phyloP scores from a whole-genome alignment of 2,888 invertebrate species.

The Lomographa bimaculata region DNA sequence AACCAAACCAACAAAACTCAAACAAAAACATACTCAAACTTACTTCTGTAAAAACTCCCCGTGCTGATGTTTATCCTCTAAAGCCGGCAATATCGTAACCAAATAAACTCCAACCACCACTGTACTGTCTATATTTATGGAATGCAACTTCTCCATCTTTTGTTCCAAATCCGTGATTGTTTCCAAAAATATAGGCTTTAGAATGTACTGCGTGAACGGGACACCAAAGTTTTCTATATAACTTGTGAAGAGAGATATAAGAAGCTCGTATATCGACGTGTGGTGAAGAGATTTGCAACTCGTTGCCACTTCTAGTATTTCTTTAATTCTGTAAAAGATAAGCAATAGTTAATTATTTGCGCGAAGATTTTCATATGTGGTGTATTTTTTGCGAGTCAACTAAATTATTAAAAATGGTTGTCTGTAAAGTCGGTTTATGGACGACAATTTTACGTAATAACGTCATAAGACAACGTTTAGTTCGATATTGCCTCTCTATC shows the following conservation, averaged over 20 bases:
- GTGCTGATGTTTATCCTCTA: slow-evolving; percentile 76
- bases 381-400: no score
- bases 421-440: no score
- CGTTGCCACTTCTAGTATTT: slow-evolving; percentile 61
- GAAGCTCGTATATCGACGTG: slow-evolving; percentile 57
- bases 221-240: slow-evolving; percentile 87
- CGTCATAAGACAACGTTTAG: no score
- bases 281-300: slow-evolving; percentile 62
- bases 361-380: neutral
- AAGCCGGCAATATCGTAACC: slow-evolving; percentile 78
- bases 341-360: slow-evolving; percentile 1
- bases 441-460: no score
- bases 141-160: slow-evolving; percentile 82
- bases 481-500: no score
- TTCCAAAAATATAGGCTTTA: slow-evolving; percentile 83
- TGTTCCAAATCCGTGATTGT: slow-evolving; percentile 85
- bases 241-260: slow-evolving; percentile 62
- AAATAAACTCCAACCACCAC: slow-evolving; percentile 85
- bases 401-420: no score
- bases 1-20: no score
- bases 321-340: slow-evolving; percentile 67
- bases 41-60: slow-evolving; percentile 84
- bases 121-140: slow-evolving; percentile 78
- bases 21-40: no score
- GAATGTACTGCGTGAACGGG: slow-evolving; percentile 82